phyloP scores from a whole-genome alignment of 2,888 invertebrate species.

The Rotaria socialis region DNA sequence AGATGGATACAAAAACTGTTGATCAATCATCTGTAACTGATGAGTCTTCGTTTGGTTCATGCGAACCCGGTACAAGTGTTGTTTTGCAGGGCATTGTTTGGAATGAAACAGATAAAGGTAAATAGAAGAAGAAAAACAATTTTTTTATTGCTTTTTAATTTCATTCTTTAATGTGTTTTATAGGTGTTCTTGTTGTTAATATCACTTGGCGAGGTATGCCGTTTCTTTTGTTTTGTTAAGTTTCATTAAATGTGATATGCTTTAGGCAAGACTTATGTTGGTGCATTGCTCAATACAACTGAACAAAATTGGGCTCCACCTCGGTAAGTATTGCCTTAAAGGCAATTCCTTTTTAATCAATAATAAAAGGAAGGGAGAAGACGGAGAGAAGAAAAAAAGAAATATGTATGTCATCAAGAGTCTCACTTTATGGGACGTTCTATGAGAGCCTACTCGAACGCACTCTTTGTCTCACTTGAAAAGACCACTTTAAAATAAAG shows the following conservation, averaged over 20 bases:
- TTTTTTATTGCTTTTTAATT: background rate
- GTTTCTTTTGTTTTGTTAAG: background rate
- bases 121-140: slow-evolving; percentile 59
- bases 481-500: background rate
- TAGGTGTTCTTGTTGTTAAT: slow-evolving; percentile 74
- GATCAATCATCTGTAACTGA: slow-evolving; percentile 41
- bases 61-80: slow-evolving; percentile 93
- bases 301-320: slow-evolving; percentile 46
- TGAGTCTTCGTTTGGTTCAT: slow-evolving; percentile 71
- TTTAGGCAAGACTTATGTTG: slow-evolving; percentile 93
- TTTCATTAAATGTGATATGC: slow-evolving; percentile 98
- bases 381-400: background rate
- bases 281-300: slow-evolving; percentile 75
- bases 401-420: slow-evolving; percentile 23
- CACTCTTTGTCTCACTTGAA: slow-evolving; percentile 21
- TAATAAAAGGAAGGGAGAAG: slow-evolving; percentile 50
- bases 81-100: slow-evolving; percentile 95
- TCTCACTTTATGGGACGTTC: slow-evolving; percentile 21
- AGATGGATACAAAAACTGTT: background rate
- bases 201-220: slow-evolving; percentile 92
- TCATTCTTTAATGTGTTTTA: slow-evolving; percentile 29
- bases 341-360: slow-evolving; percentile 48
- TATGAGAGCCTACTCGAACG: slow-evolving; percentile 1
- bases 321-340: slow-evolving; percentile 2
- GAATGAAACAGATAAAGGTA: slow-evolving; percentile 96